A percentile compares a stretch with the other conserved stretches of the same genome.
These are phyloP conservation scores for Caloenas nicobarica DNA, from an alignment of 2,113 vertebrate species.

Conservation along the genomic window DNA sequence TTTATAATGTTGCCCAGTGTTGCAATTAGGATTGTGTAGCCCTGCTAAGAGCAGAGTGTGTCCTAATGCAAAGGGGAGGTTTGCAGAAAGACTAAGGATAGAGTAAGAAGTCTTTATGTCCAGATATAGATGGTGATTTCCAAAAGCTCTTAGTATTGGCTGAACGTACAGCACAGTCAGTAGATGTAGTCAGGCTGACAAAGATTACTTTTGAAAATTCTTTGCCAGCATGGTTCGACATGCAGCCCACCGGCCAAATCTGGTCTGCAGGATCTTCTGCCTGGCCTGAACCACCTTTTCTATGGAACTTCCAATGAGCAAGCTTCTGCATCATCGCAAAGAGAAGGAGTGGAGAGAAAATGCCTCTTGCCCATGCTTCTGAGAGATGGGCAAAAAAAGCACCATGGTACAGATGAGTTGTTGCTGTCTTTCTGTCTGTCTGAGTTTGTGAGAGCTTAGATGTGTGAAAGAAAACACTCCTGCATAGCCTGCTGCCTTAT, in stretches of 20 bases:
- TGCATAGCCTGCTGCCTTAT: not conserved
- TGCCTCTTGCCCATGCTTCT: not conserved
- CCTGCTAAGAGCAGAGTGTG: not conserved
- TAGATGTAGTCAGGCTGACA: not conserved
- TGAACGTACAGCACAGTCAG: not conserved
- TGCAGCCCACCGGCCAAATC: not conserved
- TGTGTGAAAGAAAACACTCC: not conserved
- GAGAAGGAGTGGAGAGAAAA: not conserved
- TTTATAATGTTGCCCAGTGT: not conserved
- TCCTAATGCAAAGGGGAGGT: not conserved
- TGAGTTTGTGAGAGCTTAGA: not conserved
- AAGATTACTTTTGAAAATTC: not conserved
- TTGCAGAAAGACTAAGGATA: not conserved
- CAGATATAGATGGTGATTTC: not conserved
- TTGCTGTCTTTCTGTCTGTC: not conserved
- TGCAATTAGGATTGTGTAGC: not conserved
- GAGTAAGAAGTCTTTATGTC: not conserved
- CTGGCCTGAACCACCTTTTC: not conserved
- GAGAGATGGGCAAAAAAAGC: not conserved
- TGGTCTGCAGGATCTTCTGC: not conserved
- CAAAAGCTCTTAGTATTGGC: not conserved
- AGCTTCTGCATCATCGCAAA: not conserved
- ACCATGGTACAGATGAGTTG: not conserved
- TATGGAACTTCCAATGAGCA: not conserved
- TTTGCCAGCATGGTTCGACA: not conserved